phyloP scores from a whole-genome alignment of 2,113 vertebrate species.

The Leptosomus discolor region DNA sequence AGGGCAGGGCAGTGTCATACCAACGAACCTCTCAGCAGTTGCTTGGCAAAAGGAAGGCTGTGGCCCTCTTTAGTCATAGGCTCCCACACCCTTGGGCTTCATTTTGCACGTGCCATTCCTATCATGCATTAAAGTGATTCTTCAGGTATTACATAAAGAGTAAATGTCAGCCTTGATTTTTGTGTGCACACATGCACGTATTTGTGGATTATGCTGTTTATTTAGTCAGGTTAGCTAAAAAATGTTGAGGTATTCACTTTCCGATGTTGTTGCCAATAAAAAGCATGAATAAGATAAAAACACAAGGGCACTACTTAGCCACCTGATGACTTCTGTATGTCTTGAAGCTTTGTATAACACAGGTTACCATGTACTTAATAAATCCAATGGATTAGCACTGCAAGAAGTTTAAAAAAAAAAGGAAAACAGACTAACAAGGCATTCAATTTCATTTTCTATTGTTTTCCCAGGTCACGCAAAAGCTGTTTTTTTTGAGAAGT shows the following conservation, averaged over 20 bases:
- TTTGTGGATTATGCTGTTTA: slow-evolving; percentile 14
- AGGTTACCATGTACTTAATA: slow-evolving; percentile 32
- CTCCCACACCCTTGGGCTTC: slow-evolving; percentile 23
- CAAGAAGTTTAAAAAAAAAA: not conserved
- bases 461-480: slow-evolving; percentile 23
- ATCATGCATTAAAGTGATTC: slow-evolving; percentile 19
- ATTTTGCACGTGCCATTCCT: slow-evolving; percentile 38
- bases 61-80: slow-evolving; percentile 28
- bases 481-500: not conserved
- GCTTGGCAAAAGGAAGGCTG: not conserved
- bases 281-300: slow-evolving; percentile 24
- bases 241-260: not conserved
- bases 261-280: not conserved
- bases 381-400: slow-evolving; percentile 18
- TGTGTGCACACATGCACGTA: not conserved
- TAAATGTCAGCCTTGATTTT: not conserved
- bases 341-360: not conserved
- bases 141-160: slow-evolving; percentile 48
- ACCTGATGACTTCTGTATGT: not conserved
- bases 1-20: not conserved
- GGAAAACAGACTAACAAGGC: not conserved
- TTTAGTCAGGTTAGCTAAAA: slow-evolving; percentile 13
- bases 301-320: not conserved
- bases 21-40: not conserved
- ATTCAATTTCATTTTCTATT: not conserved